Evolutionary conservation across 2,797 vertebrate genomes (phyloP).

Genomic region (Phalanger gymnotis): DNA sequence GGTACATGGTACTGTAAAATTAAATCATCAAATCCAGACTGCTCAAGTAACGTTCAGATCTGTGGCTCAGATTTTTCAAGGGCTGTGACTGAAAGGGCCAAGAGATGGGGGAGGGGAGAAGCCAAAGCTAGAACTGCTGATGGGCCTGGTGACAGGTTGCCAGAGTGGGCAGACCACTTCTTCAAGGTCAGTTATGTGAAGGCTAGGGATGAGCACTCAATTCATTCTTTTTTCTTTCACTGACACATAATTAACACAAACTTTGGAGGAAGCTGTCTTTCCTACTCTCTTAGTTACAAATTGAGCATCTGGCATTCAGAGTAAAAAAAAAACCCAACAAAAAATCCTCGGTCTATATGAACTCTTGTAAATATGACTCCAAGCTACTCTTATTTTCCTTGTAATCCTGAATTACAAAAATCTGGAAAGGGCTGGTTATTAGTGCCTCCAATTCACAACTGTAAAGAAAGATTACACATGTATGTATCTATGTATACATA

Average conservation of each 20-base stretch:
- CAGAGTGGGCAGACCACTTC: background rate
- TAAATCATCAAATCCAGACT: conserved; percentile 65
- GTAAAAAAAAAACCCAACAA: background rate
- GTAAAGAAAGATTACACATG: background rate
- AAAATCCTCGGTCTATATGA: background rate
- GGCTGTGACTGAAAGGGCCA: background rate
- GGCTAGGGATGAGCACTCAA: background rate
- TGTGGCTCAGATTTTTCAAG: background rate
- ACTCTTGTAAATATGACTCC: background rate
- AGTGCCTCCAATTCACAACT: background rate
- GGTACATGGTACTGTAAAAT: conserved; percentile 31
- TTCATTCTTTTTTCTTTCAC: background rate
- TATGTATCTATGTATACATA: background rate
- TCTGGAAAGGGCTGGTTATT: background rate
- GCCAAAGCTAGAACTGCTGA: background rate
- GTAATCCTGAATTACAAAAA: background rate
- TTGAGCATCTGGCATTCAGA: background rate
- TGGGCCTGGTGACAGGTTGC: background rate
- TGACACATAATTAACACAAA: rapidly evolving
- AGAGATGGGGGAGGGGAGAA: background rate
- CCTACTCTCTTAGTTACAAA: rapidly evolving
- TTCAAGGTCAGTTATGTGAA: rapidly evolving
- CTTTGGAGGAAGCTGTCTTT: background rate
- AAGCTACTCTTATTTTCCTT: background rate
- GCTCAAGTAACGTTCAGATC: background rate